Percentiles rank a stretch among this genome's conserved stretches.
These are phyloP conservation scores for Tapera naevia DNA, from an alignment of 2,797 vertebrate genomes.

Conservation along the genomic window DNA sequence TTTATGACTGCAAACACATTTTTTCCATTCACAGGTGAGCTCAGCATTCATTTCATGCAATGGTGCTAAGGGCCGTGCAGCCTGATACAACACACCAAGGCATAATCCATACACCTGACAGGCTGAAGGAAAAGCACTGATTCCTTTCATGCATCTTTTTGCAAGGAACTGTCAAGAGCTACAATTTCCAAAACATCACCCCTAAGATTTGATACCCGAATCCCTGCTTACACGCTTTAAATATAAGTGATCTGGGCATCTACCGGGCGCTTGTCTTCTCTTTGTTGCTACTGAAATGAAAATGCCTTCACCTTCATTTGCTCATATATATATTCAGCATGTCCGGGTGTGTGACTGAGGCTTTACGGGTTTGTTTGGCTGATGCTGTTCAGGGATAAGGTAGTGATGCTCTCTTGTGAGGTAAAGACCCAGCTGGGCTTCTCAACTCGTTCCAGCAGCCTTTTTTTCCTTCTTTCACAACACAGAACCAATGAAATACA, in stretches of 20 bases:
- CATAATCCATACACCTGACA: rapidly evolving
- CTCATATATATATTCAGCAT: background rate
- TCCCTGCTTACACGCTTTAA: background rate
- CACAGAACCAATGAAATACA: background rate
- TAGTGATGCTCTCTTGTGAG: background rate
- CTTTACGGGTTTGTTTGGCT: background rate
- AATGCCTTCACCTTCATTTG: background rate
- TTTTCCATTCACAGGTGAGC: background rate
- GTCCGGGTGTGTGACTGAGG: background rate
- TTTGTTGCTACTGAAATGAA: background rate
- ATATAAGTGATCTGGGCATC: background rate
- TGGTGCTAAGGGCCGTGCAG: background rate
- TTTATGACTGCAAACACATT: background rate
- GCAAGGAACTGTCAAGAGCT: background rate
- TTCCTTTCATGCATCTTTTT: background rate
- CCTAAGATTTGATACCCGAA: background rate
- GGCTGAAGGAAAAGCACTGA: background rate
- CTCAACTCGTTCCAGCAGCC: background rate
- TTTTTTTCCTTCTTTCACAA: background rate
- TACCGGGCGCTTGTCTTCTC: background rate
- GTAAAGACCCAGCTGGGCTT: background rate
- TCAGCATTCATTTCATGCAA: background rate
- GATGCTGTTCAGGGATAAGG: background rate
- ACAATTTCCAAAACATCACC: background rate
- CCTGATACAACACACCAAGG: background rate